Percentiles rank a stretch among this genome's conserved stretches.
These are phyloP conservation scores for Drosophila stalkeri DNA, from an alignment of 2,888 invertebrate genomes.

Conservation along the genomic window DNA sequence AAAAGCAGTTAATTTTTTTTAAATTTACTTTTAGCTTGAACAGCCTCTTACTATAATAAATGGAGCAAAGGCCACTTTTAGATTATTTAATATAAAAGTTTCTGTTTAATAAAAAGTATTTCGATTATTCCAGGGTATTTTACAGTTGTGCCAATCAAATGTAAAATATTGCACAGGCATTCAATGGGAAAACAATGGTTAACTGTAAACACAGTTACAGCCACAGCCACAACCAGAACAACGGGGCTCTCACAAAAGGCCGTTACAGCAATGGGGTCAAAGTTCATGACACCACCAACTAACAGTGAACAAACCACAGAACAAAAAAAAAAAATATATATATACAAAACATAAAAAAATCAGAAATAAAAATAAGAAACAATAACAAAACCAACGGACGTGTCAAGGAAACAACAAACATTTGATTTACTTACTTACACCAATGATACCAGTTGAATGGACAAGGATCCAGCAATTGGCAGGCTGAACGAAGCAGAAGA, in stretches of 20 bases:
- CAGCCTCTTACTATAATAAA: too few species aligned
- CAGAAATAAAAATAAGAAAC: too few species aligned
- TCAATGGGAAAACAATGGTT: conserved; percentile 35
- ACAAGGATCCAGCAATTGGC: neutral
- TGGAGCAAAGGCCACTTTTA: neutral
- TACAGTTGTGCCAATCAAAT: neutral
- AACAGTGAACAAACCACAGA: conserved; percentile 5
- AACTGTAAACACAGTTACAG: conserved; percentile 30
- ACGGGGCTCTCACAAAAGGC: conserved; percentile 27
- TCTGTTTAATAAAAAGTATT: too few species aligned
- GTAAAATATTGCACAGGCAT: neutral
- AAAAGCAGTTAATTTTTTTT: neutral
- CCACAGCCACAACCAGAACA: conserved; percentile 30
- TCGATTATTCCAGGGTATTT: conserved; percentile 4
- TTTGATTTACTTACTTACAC: conserved; percentile 33
- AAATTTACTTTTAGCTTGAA: neutral
- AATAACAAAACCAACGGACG: neutral
- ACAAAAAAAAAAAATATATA: too few species aligned
- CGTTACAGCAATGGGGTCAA: conserved; percentile 50
- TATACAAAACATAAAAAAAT: too few species aligned
- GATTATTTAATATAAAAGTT: too few species aligned
- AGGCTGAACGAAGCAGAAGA: neutral
- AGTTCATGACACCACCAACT: conserved; percentile 42
- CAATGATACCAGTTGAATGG: conserved; percentile 36
- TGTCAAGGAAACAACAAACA: conserved; percentile 25